Evolutionary conservation across 2,113 vertebrate genomes (phyloP).

Genomic region (Aegithalos caudatus): DNA sequence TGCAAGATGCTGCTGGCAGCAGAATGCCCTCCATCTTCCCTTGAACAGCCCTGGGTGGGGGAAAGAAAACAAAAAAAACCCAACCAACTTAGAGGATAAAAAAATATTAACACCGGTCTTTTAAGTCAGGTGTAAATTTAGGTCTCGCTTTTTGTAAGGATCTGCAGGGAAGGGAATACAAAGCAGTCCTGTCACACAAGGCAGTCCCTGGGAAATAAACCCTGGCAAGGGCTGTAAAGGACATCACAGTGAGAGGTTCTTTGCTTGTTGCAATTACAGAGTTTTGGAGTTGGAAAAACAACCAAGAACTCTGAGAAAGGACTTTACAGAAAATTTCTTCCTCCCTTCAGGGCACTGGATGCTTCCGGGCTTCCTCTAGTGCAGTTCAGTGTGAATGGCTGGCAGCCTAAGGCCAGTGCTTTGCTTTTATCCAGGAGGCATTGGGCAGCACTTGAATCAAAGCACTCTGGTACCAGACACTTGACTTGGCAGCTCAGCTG

Average conservation of each 20-base stretch:
- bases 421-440: not conserved
- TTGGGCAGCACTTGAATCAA: not conserved
- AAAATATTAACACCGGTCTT: not conserved
- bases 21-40: slow-evolving; percentile 6
- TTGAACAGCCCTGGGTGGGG: slow-evolving; percentile 50
- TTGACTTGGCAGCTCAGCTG: not conserved
- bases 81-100: not conserved
- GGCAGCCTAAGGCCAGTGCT: not conserved
- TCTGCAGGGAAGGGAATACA: not conserved
- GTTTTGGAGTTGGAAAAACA: not conserved
- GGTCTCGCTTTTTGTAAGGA: not conserved
- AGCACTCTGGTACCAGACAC: not conserved
- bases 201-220: slow-evolving; percentile 32
- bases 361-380: not conserved
- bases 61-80: not conserved
- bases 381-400: not conserved
- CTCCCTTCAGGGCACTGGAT: not conserved
- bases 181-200: not conserved
- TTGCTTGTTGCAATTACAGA: not conserved
- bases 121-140: not conserved
- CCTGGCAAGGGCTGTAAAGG: slow-evolving; percentile 15
- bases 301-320: not conserved
- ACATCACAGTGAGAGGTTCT: not conserved
- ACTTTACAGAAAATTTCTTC: not conserved
- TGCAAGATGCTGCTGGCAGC: slow-evolving; percentile 36